Evolutionary conservation across 1,140 invertebrate genomes (phyloP).

Genomic region (Andricus grossulariae): DNA sequence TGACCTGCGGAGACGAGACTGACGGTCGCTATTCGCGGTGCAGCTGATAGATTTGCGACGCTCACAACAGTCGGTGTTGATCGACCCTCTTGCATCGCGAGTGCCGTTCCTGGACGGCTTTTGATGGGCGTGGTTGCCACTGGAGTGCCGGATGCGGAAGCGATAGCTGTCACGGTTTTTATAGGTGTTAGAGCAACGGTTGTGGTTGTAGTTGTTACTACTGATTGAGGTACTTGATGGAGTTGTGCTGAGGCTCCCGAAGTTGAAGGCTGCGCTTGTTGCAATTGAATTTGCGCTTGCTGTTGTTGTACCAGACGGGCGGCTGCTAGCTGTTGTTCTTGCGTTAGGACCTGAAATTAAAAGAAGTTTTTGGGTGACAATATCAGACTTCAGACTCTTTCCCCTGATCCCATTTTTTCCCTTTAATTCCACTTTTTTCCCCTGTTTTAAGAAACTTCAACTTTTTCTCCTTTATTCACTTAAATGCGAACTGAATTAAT

Average conservation of each 20-base stretch:
- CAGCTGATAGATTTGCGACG: slow-evolving; percentile 66
- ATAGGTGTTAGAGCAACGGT: slow-evolving; percentile 49
- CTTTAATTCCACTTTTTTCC: too few relatives aligned
- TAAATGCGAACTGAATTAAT: too few relatives aligned
- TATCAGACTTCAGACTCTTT: slow-evolving; percentile 1
- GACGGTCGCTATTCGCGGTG: slow-evolving; percentile 64
- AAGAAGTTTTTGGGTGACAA: slow-evolving; percentile 23
- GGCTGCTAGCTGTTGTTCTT: slow-evolving; percentile 70
- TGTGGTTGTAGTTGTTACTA: slow-evolving; percentile 56
- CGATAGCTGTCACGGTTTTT: slow-evolving; percentile 60
- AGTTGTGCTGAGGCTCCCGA: slow-evolving; percentile 52
- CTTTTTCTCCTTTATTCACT: too few relatives aligned
- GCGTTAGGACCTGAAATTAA: slow-evolving; percentile 38
- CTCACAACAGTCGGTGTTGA: slow-evolving; percentile 64
- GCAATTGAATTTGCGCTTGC: slow-evolving; percentile 50
- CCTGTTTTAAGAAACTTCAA: too few relatives aligned
- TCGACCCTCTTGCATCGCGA: slow-evolving; percentile 66
- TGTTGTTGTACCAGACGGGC: slow-evolving; percentile 54
- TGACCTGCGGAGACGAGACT: slow-evolving; percentile 66
- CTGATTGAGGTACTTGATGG: slow-evolving; percentile 63
- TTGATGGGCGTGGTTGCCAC: slow-evolving; percentile 63
- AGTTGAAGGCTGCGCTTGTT: slow-evolving; percentile 54
- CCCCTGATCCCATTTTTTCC: too few relatives aligned
- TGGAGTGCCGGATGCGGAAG: slow-evolving; percentile 50
- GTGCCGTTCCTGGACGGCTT: slow-evolving; percentile 57